Base-by-base conservation (phyloP, 1,140 invertebrate species). In the Drosophila gunungcola region DNA sequence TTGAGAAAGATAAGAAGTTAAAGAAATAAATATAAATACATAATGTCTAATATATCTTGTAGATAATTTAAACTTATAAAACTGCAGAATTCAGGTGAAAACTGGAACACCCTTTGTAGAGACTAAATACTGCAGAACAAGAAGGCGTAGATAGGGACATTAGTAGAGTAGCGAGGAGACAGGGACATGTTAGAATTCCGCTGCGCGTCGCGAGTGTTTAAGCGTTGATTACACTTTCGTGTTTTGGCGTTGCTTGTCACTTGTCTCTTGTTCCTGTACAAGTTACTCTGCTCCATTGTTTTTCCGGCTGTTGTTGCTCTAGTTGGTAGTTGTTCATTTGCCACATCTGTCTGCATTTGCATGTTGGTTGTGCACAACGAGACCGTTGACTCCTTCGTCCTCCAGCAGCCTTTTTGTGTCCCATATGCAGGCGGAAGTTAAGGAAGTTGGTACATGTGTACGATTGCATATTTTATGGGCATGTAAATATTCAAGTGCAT, bases 141-240 rank as follows among this genome's bases (percentile, higher is more conserved):
- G 38, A 11, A 11, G 27, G 12, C 10, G 12, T 54, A n/a, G 38
- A 27, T 32, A 27, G 58, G 38, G 38, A 32, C 36, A 42, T 13
- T 21, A 5, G 13, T 34, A 6, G 29, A 34, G 48, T 25, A 3
- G 34, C 32, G 27, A 48, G 16, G 43, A 46, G 72, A 45, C 58
- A 61, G 79, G 63, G 75, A 70, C 61, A 78, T 83, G 84, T 72
- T 78, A 70, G 52, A 70, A 68, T 80, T 73, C 78, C 76, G 70
- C 67, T 76, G 65, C 68, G 34, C 68, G 84, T 73, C 73, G 80
- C 84, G 80, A 89, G 83, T 88, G 83, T 88, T 88, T 88, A 88
- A 89, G 83, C 83, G 83, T 89, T 88, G 83, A 88, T 88, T 88
- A 88, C 84, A 88, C 73, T 88, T 89, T 89, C 84, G 84, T 88